Evolutionary conservation across 2,797 vertebrate genomes (phyloP).

Genomic region (Petrocephalus sullivani): DNA sequence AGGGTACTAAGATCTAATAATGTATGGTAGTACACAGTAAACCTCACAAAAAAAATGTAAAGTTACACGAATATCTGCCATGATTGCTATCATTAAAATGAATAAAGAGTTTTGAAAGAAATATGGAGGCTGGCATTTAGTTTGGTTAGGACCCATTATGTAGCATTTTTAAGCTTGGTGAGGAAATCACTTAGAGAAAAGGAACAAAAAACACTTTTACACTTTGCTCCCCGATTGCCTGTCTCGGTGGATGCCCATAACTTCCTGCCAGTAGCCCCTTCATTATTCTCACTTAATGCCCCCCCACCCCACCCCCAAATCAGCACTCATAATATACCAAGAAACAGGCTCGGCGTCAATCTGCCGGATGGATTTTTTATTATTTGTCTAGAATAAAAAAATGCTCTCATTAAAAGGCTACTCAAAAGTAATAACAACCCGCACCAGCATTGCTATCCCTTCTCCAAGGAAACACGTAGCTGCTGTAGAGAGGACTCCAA

Average conservation of each 20-base stretch:
- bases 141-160: constrained; percentile 54
- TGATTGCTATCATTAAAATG: neutral
- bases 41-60: neutral
- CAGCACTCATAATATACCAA: neutral
- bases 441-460: neutral
- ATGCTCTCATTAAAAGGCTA: constrained; percentile 9
- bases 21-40: neutral
- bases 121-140: neutral
- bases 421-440: neutral
- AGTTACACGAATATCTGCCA: neutral
- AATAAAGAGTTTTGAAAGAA: neutral
- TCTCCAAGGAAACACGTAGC: neutral
- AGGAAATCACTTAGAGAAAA: constrained; percentile 26
- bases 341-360: neutral
- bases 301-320: constrained; percentile 44
- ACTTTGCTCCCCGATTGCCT: no score
- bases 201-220: no score
- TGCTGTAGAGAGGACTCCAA: neutral
- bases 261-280: constrained; percentile 37
- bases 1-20: neutral
- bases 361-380: neutral
- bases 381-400: constrained; percentile 23
- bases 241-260: no score
- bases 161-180: constrained; percentile 30
- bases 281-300: constrained; percentile 69